Evolutionary conservation across 2,113 vertebrate genomes (phyloP), one percentile per base, ranked within the genome.

Genomic region (Aplodontia rufa): DNA sequence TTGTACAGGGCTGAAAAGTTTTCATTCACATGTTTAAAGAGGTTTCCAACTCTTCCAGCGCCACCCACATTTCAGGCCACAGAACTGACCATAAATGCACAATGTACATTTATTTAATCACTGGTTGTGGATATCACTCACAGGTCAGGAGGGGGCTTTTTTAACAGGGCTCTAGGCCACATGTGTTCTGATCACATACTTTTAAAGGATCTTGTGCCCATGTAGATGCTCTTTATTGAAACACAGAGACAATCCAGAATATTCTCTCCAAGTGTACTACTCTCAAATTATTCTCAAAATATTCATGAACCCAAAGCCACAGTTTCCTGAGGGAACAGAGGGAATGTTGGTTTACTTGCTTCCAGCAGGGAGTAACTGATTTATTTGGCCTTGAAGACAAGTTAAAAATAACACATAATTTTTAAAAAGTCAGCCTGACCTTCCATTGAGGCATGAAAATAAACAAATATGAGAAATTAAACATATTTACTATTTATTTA

Each of bases 321-420:
- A 93, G n/a, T 22, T 74, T 88, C 96, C 86, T 78, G 64, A 88
- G 95, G 91, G 96, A 89, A 40, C 55, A 42, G 80, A 83, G 47
- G 17, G 32, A 90, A 95, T 91, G 91, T 24, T 78, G 62, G 79
- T 69, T 87, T 80, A 93, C 81, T 93, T 82, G 74, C 24, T 95
- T 91, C 53, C 74, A 83, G 40, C 37, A 49, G 55, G 88, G 69
- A 91, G 64, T 96, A 71, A 60, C 89, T 90, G 82, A 93, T 93
- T 93, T 93, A 91, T 93, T 86, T 87, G 93, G 89, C 69, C 69
- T 95, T 93, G 90, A 62, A 85, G 75, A 91, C 72, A 91, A 86
- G 88, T 96, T 92, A 94, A 97, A 97, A 96, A 96, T 92, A 93
- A 92, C 6, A 20, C 49, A 45, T 58, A 53, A 74, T 94, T 95